Base-by-base conservation (phyloP, 2,113 vertebrate species). In the Nannospalax galili region DNA sequence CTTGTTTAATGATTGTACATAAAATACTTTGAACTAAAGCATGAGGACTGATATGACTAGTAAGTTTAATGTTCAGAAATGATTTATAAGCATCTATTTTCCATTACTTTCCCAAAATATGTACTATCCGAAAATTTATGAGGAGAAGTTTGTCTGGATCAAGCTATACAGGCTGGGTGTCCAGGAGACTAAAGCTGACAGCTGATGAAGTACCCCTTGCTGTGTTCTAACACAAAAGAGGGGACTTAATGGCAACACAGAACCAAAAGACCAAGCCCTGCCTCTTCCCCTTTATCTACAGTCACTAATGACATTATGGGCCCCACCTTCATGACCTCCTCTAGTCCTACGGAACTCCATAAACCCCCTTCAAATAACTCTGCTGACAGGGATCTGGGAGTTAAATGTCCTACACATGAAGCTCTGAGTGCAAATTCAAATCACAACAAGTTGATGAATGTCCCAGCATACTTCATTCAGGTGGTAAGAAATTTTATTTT, bases 41-140 rank as follows among this genome's bases (percentile, higher is more conserved):
- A 86, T 77, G 65, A 78, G 7, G 7, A 67, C 60, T 84, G 85
- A 19, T 2, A 90, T 69, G 48, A 90, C 82, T 2, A 81, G 58
- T 75, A 77, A 86, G 70, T 9, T 67, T 80, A 84, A 92, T 37
- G 90, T 60, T 52, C 79, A 24, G 42, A 96, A 85, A 52, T 80
- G 1, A 95, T 80, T 94, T 73, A 69, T 73, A 72, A 73, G 85
- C 20, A 10, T 58, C n/a, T 52, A 35, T 19, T 67, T 26, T 58
- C 28, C 77, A 19, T 7, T 92, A 2, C n/a, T 77, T 26, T 45
- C 37, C 64, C 3, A 45, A 86, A 85, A 67, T 26, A 19, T 3
- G 3, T 77, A 32, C 78, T 45, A 67, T 48, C 26, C 10, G 15
- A 2, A 56, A 30, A 48, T 40, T 84, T 35, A 56, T 40, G 30